These are phyloP conservation scores for Okapia johnstoni DNA, from an alignment of 2,113 vertebrate genomes.

Conservation along the genomic window DNA sequence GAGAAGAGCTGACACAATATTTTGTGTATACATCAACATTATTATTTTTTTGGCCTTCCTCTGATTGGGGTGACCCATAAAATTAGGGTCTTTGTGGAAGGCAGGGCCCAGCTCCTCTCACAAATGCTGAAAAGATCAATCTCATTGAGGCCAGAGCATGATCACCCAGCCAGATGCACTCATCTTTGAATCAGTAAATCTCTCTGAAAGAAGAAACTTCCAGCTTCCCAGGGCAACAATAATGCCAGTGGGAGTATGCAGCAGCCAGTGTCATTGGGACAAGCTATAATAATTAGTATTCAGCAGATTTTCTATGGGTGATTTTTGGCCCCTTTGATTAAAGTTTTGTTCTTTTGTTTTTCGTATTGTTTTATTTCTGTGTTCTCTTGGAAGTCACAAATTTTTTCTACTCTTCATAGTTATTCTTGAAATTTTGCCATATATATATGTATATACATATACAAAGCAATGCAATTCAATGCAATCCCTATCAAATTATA, in stretches of 20 bases:
- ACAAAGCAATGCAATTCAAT: neutral
- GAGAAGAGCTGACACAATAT: neutral
- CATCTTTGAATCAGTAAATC: neutral
- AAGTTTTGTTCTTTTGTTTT: neutral
- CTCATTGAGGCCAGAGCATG: neutral
- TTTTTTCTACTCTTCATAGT: neutral
- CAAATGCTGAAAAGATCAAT: neutral
- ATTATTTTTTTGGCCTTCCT: neutral
- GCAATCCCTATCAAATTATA: neutral
- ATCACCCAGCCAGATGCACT: neutral
- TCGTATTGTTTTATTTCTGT: neutral
- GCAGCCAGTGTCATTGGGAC: neutral
- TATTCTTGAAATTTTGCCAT: neutral
- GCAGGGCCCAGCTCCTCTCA: neutral
- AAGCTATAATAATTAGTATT: neutral
- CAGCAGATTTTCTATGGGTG: neutral
- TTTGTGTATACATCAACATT: neutral
- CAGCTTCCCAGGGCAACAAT: neutral
- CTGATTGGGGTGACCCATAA: neutral
- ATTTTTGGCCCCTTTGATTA: neutral
- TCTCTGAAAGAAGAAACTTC: neutral
- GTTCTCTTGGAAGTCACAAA: neutral
- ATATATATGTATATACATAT: neutral
- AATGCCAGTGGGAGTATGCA: neutral
- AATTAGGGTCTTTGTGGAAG: neutral